phyloP scores from a whole-genome alignment of 2,113 vertebrate genomes.

The Corydoras sp. region DNA sequence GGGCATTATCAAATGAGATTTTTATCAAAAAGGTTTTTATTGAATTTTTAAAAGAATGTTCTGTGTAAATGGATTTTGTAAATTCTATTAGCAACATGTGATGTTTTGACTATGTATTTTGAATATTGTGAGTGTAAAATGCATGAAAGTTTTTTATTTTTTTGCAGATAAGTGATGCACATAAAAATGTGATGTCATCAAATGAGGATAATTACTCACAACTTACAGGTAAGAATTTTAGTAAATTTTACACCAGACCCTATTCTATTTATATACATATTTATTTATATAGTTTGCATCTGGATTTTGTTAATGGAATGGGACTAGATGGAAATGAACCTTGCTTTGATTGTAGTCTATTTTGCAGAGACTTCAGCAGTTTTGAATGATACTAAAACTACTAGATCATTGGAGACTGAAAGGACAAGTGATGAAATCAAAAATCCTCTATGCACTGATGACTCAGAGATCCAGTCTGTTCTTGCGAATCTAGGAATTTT shows the following conservation, averaged over 20 bases:
- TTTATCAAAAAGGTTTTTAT: too few relatives aligned
- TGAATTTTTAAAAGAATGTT: too few relatives aligned
- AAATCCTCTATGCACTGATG: not conserved
- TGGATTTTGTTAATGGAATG: too few relatives aligned
- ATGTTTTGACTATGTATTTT: too few relatives aligned
- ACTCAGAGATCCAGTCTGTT: slow-evolving; percentile 1
- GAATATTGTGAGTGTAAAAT: too few relatives aligned
- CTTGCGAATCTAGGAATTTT: not conserved
- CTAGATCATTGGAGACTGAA: not conserved
- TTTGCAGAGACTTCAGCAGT: slow-evolving; percentile 11
- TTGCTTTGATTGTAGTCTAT: not conserved
- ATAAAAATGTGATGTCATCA: not conserved
- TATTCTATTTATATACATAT: too few relatives aligned
- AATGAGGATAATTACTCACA: not conserved
- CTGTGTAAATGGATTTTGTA: too few relatives aligned
- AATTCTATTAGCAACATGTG: too few relatives aligned
- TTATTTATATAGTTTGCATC: too few relatives aligned
- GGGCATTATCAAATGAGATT: too few relatives aligned
- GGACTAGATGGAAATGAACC: too few relatives aligned
- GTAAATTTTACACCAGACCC: not conserved
- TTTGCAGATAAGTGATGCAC: not conserved
- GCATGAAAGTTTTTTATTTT: slow-evolving; percentile 7
- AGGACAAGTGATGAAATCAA: not conserved
- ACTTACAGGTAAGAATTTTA: slow-evolving; percentile 2
- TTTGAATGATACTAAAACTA: not conserved